Evolutionary conservation across 2,888 invertebrate species (phyloP).

Genomic region (Cataglyphis albicans): DNA sequence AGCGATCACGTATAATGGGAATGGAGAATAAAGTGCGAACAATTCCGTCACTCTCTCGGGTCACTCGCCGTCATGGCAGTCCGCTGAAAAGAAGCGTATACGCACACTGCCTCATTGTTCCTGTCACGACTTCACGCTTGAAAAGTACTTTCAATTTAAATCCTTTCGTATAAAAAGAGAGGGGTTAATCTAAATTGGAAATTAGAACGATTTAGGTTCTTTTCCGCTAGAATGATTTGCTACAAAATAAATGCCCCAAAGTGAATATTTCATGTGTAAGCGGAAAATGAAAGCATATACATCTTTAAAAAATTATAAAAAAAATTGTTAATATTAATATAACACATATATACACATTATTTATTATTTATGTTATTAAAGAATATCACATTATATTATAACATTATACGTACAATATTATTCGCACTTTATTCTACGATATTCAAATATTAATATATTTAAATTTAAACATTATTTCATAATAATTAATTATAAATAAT

Average conservation of each 20-base stretch:
- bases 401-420: background rate
- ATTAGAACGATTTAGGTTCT: slow-evolving; percentile 24
- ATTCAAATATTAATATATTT: slow-evolving; percentile 11
- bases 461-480: slow-evolving; percentile 27
- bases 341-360: background rate
- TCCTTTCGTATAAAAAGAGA: slow-evolving; percentile 44
- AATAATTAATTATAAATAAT: slow-evolving; percentile 5
- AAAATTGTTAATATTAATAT: background rate
- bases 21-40: slow-evolving; percentile 73
- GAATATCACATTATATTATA: slow-evolving; percentile 8
- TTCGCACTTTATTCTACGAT: background rate
- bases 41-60: slow-evolving; percentile 67
- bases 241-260: background rate
- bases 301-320: background rate
- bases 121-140: slow-evolving; percentile 31
- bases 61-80: slow-evolving; percentile 49
- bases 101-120: slow-evolving; percentile 45
- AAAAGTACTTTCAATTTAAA: slow-evolving; percentile 55
- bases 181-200: slow-evolving; percentile 42
- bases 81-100: slow-evolving; percentile 47
- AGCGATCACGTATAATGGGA: slow-evolving; percentile 69
- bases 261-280: background rate
- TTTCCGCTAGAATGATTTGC: background rate
- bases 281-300: background rate
- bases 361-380: background rate